phyloP scores from a whole-genome alignment of 2,797 vertebrate species.

The Chelmon rostratus region DNA sequence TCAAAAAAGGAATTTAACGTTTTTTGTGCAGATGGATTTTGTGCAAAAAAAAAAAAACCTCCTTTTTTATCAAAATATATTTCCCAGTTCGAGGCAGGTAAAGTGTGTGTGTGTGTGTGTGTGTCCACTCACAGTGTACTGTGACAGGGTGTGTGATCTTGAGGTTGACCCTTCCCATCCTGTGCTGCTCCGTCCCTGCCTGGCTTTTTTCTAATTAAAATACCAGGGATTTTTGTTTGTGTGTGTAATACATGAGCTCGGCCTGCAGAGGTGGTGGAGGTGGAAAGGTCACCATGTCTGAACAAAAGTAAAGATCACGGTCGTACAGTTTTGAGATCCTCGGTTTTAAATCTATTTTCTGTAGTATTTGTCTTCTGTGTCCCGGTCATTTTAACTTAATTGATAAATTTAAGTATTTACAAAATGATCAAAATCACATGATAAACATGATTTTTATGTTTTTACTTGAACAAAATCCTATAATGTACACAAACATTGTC shows the following conservation, averaged over 20 bases:
- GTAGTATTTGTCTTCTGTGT: background rate
- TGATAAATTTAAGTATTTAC: background rate
- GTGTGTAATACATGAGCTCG: conserved; percentile 48
- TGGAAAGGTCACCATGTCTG: conserved; percentile 38
- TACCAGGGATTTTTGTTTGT: conserved; percentile 54
- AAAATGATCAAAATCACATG: background rate
- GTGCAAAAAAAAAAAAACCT: conserved; percentile 13
- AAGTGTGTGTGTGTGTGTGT: conserved; percentile 11
- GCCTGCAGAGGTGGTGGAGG: conserved; percentile 41
- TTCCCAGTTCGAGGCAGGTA: background rate
- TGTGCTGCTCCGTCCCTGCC: conserved; percentile 19
- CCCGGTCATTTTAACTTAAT: background rate
- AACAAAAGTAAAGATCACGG: conserved; percentile 13
- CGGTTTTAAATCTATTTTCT: background rate
- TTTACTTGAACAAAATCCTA: background rate
- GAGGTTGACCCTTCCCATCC: conserved; percentile 45
- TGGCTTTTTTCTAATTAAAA: conserved; percentile 55
- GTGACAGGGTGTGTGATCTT: conserved; percentile 43
- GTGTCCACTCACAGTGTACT: conserved; percentile 1
- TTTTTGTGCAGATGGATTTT: conserved; percentile 8
- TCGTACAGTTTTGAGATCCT: conserved; percentile 1
- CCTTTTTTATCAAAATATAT: background rate
- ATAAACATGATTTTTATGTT: background rate
- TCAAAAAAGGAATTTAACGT: background rate
- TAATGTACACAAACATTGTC: background rate